These are phyloP conservation scores for Panthera uncia DNA, from an alignment of 2,113 vertebrate genomes.

Conservation along the genomic window DNA sequence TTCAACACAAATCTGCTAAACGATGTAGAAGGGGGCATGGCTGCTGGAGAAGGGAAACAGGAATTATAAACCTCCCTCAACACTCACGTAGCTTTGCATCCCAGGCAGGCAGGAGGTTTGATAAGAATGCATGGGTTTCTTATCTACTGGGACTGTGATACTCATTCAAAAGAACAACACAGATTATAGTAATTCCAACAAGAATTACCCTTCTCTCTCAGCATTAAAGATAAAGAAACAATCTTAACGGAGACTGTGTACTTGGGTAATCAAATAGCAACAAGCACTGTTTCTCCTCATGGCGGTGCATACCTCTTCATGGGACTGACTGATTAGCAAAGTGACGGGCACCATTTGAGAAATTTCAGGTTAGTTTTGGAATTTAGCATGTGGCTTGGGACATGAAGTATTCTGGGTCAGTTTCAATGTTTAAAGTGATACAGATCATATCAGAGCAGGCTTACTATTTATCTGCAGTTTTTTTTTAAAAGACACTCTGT, in stretches of 20 bases:
- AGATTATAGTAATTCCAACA: background rate
- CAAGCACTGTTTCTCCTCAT: background rate
- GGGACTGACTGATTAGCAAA: background rate
- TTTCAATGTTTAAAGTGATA: background rate
- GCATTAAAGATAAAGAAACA: background rate
- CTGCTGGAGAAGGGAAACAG: background rate
- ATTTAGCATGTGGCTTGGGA: background rate
- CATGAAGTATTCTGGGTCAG: slow-evolving; percentile 28
- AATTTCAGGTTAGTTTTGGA: slow-evolving; percentile 23
- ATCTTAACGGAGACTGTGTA: background rate
- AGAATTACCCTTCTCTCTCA: background rate
- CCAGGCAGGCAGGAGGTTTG: background rate
- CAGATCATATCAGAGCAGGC: background rate
- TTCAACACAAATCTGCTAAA: background rate
- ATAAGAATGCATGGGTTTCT: background rate
- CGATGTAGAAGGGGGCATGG: background rate
- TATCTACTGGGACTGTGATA: background rate
- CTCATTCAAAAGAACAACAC: background rate
- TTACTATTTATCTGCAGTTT: background rate
- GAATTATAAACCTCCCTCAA: background rate
- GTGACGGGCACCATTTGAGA: background rate
- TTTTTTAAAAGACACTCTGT: background rate
- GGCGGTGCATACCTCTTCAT: background rate
- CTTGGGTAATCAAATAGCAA: background rate
- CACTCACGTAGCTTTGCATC: background rate